phyloP scores from a whole-genome alignment of 2,797 vertebrate species.

The Hylomyscus alleni region DNA sequence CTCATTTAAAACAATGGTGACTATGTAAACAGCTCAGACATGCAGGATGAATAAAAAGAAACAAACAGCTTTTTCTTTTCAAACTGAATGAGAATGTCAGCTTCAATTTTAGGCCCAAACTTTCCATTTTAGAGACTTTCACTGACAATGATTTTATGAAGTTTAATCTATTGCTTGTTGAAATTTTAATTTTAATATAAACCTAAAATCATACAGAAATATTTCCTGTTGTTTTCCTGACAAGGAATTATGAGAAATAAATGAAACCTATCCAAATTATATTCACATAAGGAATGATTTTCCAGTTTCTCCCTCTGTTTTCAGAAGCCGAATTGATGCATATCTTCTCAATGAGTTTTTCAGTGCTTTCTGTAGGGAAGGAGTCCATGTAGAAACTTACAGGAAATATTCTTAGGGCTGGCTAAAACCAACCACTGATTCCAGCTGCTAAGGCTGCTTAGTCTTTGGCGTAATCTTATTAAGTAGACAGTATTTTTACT shows the following conservation, averaged over 20 bases:
- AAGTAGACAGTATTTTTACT: neutral
- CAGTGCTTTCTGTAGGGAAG: neutral
- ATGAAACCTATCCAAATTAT: neutral
- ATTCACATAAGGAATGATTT: neutral
- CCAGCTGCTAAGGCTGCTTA: neutral
- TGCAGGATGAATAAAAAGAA: neutral
- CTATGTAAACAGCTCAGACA: neutral
- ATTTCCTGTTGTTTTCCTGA: neutral
- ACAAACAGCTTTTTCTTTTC: neutral
- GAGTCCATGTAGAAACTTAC: neutral
- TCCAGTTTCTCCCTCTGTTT: neutral
- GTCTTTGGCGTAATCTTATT: neutral
- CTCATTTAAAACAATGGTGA: neutral
- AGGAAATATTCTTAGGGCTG: neutral
- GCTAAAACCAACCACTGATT: neutral
- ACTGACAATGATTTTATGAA: neutral
- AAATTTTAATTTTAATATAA: constrained; percentile 12
- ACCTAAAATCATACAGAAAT: neutral
- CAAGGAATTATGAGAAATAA: neutral
- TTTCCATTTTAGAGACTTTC: neutral
- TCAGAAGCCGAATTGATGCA: too few species aligned
- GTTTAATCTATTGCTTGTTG: neutral
- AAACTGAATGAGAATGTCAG: neutral
- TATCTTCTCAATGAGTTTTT: neutral
- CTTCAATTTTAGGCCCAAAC: neutral